These are phyloP conservation scores for Hippocampus barbouri DNA, from an alignment of 2,113 vertebrate species.

Conservation along the genomic window DNA sequence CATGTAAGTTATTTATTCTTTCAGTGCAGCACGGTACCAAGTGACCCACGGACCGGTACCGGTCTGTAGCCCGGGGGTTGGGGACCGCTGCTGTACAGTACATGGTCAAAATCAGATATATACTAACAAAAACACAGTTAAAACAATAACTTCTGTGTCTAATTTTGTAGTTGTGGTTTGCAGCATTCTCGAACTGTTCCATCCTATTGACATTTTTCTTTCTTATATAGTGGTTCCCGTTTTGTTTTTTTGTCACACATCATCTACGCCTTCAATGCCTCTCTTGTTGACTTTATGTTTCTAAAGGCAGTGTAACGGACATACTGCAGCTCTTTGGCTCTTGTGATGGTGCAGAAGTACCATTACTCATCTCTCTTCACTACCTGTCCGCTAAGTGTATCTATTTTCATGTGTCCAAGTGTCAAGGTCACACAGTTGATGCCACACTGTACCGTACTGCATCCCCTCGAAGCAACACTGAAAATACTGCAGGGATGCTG, in stretches of 20 bases:
- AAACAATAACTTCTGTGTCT: too few relatives aligned
- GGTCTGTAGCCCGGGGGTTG: too few relatives aligned
- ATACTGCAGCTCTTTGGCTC: background rate
- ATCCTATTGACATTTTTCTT: background rate
- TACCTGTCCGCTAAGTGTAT: background rate
- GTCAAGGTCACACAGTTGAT: constrained; percentile 32
- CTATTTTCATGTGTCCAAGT: background rate
- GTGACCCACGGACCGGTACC: too few relatives aligned
- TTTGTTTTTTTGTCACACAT: background rate
- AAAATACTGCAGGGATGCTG: background rate
- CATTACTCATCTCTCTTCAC: background rate
- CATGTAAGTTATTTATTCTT: too few relatives aligned
- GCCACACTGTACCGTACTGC: background rate
- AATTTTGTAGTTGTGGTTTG: background rate
- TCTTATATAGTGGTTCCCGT: background rate
- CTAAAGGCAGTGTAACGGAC: background rate
- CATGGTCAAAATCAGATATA: too few relatives aligned
- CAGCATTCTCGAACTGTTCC: background rate
- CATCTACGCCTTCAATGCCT: background rate
- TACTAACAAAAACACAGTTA: too few relatives aligned
- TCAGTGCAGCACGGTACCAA: too few relatives aligned
- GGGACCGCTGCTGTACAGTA: too few relatives aligned
- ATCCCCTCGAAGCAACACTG: background rate
- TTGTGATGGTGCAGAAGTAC: background rate
- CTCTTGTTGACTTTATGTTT: background rate